Conservation (phyloP, 2,797 vertebrate species). For the Sphenodon punctatus region DNA sequence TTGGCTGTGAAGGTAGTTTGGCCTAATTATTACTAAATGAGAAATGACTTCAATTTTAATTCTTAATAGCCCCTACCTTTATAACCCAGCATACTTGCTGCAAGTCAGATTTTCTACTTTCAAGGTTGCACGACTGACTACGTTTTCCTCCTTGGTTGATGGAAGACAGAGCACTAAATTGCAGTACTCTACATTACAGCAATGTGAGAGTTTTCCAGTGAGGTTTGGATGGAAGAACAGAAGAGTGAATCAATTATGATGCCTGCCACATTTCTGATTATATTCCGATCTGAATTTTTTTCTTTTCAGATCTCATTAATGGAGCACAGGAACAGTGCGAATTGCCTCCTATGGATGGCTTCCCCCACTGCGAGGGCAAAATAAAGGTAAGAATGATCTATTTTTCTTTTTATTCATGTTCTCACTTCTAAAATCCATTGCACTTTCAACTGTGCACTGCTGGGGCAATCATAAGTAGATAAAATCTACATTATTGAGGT, state of each 20-base stretch:
- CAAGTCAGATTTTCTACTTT: neutral
- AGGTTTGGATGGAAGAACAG: conserved; percentile 3
- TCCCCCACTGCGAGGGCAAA: conserved; percentile 97
- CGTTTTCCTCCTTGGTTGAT: neutral
- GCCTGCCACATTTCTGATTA: conserved; percentile 23
- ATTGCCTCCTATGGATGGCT: conserved; percentile 95
- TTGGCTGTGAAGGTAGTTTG: neutral
- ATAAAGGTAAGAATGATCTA: conserved; percentile 84
- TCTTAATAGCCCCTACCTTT: neutral
- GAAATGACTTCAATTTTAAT: conserved; percentile 11
- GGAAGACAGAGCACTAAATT: neutral
- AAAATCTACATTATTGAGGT: neutral
- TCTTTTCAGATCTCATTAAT: conserved; percentile 91
- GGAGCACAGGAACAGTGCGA: conserved; percentile 98
- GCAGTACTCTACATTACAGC: neutral
- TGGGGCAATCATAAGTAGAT: neutral
- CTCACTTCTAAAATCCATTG: neutral
- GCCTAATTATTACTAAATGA: neutral
- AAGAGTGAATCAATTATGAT: neutral
- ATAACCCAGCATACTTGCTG: neutral
- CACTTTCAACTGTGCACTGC: neutral
- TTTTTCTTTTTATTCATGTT: neutral
- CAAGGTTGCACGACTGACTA: neutral
- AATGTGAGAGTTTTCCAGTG: neutral
- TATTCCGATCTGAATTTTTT: conserved; percentile 26